These are phyloP conservation scores for Sebastes umbrosus DNA, from an alignment of 2,797 vertebrate species.

Conservation along the genomic window DNA sequence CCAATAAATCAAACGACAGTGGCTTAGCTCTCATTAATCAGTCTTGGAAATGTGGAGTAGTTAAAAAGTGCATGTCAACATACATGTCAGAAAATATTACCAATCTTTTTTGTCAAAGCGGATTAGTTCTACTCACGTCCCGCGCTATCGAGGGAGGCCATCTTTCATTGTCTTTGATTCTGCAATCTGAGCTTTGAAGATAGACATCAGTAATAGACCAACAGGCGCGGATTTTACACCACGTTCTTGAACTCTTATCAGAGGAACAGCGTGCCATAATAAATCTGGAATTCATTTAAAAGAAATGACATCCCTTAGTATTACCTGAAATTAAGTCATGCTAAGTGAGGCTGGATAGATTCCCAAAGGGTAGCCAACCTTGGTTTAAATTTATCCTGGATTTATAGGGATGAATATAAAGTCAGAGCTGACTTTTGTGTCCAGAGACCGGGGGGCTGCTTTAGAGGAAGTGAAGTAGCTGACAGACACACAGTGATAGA, in stretches of 20 bases:
- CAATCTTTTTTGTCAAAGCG: conserved; percentile 57
- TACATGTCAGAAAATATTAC: conserved; percentile 57
- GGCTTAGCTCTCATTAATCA: conserved; percentile 35
- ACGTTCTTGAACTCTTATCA: conserved; percentile 72
- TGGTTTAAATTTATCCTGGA: conserved; percentile 53
- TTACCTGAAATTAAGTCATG: conserved; percentile 60
- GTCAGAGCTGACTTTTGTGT: conserved; percentile 41
- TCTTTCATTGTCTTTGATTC: conserved; percentile 78
- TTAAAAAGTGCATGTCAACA: conserved; percentile 33
- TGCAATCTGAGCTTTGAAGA: conserved; percentile 75
- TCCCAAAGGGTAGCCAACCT: conserved; percentile 47
- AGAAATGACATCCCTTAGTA: conserved; percentile 45
- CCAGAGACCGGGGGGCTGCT: conserved; percentile 29
- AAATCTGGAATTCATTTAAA: conserved; percentile 60
- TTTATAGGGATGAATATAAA: conserved; percentile 66
- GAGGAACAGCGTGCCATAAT: conserved; percentile 36
- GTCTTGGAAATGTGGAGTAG: conserved; percentile 38
- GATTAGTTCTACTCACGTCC: conserved; percentile 60
- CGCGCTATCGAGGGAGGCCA: conserved; percentile 61
- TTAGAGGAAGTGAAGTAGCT: conserved; percentile 30
- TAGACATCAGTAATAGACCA: conserved; percentile 68
- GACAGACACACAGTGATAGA: conserved; percentile 30
- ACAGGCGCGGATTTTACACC: conserved; percentile 51
- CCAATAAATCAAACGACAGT: conserved; percentile 36
- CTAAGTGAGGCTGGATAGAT: conserved; percentile 44